A percentile compares a stretch with the other conserved stretches of the same genome.
Conservation (phyloP, 2,888 invertebrate genomes). For the Monochamus alternatus region DNA sequence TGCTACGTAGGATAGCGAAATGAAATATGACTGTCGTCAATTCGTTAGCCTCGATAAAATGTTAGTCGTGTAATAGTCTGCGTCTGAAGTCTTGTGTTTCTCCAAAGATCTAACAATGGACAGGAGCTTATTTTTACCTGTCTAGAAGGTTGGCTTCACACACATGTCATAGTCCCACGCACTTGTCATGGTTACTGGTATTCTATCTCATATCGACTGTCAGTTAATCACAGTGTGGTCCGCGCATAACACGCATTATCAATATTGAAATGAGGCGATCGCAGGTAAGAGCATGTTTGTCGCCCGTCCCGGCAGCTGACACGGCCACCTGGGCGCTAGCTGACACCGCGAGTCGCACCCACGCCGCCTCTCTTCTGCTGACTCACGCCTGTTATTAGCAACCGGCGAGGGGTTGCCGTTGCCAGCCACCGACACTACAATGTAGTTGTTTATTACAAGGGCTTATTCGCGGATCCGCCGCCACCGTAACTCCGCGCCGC, state of each 20-base stretch:
- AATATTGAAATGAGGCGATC: slow-evolving; percentile 68
- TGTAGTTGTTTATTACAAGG: slow-evolving; percentile 61
- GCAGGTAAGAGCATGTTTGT: slow-evolving; percentile 63
- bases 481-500: slow-evolving; percentile 36
- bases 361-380: slow-evolving; percentile 65
- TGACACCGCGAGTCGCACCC: slow-evolving; percentile 63
- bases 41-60: slow-evolving; percentile 51
- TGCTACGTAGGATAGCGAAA: slow-evolving; percentile 42
- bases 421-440: slow-evolving; percentile 56
- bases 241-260: slow-evolving; percentile 65
- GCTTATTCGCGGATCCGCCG: slow-evolving; percentile 47
- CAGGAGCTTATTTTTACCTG: slow-evolving; percentile 63
- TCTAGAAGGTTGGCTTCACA: slow-evolving; percentile 60
- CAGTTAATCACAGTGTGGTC: slow-evolving; percentile 67
- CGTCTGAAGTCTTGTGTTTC: slow-evolving; percentile 52
- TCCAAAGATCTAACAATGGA: slow-evolving; percentile 55
- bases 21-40: slow-evolving; percentile 54
- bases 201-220: slow-evolving; percentile 66
- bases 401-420: slow-evolving; percentile 62
- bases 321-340: slow-evolving; percentile 68
- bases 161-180: slow-evolving; percentile 63
- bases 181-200: slow-evolving; percentile 62
- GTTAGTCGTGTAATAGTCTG: slow-evolving; percentile 55
- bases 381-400: slow-evolving; percentile 66
- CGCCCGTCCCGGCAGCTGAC: slow-evolving; percentile 69